Conservation (phyloP, 2,113 vertebrate species). For the Gallinago paraguaiae region DNA sequence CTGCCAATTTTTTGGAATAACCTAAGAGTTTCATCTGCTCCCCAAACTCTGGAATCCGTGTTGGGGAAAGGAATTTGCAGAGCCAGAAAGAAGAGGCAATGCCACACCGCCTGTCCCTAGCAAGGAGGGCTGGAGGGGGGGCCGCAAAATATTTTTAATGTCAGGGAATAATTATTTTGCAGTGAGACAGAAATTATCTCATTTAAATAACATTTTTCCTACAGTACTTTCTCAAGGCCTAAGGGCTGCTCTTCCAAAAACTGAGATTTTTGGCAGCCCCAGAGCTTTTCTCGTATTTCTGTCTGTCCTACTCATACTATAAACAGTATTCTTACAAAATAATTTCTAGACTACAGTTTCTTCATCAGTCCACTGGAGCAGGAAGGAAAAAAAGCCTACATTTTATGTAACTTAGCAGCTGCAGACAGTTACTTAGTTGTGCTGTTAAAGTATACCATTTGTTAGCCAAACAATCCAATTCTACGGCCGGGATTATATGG, state of each 20-base stretch:
- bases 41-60: neutral
- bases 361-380: neutral
- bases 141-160: neutral
- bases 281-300: slow-evolving; percentile 70
- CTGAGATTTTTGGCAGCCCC: slow-evolving; percentile 55
- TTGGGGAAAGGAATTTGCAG: slow-evolving; percentile 20
- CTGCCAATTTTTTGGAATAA: neutral
- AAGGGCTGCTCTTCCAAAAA: slow-evolving; percentile 60
- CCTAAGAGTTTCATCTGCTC: neutral
- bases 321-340: slow-evolving; percentile 74
- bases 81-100: neutral
- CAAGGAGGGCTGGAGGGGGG: slow-evolving; percentile 8
- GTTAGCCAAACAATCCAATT: neutral
- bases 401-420: slow-evolving; percentile 46
- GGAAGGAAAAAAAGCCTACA: neutral
- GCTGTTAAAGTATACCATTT: neutral
- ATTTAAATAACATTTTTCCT: slow-evolving; percentile 73
- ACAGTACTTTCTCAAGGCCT: slow-evolving; percentile 62
- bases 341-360: slow-evolving; percentile 60
- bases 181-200: slow-evolving; percentile 73
- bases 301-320: slow-evolving; percentile 63
- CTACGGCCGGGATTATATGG: neutral
- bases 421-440: neutral
- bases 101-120: neutral
- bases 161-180: slow-evolving; percentile 59